Conservation (phyloP, 2,797 vertebrate species). For the Bovichtus variegatus region DNA sequence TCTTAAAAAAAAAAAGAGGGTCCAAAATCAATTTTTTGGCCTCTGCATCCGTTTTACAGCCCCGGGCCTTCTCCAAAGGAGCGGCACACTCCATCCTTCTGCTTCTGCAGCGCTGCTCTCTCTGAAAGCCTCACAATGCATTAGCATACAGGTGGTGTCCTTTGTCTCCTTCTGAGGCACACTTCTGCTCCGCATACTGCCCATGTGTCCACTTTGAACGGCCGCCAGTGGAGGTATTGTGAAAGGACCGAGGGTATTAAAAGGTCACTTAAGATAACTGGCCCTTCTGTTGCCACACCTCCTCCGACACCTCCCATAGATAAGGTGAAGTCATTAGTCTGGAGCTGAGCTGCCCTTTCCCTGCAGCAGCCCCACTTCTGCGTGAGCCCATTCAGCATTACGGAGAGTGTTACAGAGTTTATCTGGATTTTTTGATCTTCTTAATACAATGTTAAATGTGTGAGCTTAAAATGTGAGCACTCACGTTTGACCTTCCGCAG, state of each 20-base stretch:
- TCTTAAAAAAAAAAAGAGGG: conserved; percentile 19
- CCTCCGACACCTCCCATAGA: conserved; percentile 66
- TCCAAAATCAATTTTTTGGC: conserved; percentile 75
- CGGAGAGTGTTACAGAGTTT: conserved; percentile 24
- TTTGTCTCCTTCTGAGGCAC: conserved; percentile 76
- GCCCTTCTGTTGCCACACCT: conserved; percentile 79
- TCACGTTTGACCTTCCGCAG: conserved; percentile 44
- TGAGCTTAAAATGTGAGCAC: conserved; percentile 38
- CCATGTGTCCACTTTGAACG: conserved; percentile 74
- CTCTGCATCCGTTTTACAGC: conserved; percentile 65
- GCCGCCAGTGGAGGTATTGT: conserved; percentile 50
- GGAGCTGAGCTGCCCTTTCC: conserved; percentile 29
- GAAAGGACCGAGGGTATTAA: conserved; percentile 71
- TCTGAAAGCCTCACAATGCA: conserved; percentile 51
- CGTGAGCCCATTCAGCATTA: conserved; percentile 5
- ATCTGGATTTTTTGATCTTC: conserved; percentile 49
- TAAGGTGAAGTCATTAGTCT: conserved; percentile 66
- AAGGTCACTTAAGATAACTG: conserved; percentile 83
- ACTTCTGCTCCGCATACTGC: conserved; percentile 72
- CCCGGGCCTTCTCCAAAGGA: conserved; percentile 33
- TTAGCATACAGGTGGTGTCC: conserved; percentile 86
- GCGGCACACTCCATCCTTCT: conserved; percentile 65
- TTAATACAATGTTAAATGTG: conserved; percentile 19
- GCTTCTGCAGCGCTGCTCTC: conserved; percentile 38
- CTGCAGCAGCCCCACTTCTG: not conserved